phyloP scores from a whole-genome alignment of 2,113 vertebrate genomes.

The Leptobrachium ailaonicum region DNA sequence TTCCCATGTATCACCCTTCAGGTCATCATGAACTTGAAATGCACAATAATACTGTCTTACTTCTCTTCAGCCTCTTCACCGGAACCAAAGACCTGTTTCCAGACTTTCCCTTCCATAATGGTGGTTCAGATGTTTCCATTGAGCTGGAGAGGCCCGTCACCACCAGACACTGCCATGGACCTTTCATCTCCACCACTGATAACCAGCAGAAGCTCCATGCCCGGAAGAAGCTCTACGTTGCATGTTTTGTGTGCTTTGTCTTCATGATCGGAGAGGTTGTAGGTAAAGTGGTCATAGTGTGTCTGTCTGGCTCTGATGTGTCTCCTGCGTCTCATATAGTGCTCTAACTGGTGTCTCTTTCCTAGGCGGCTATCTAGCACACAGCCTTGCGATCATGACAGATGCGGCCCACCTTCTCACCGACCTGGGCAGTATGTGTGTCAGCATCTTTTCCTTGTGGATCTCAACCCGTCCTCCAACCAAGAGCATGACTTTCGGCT shows the following conservation, averaged over 20 bases:
- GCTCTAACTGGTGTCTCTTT: not conserved
- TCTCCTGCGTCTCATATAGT: not conserved
- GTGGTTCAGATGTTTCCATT: slow-evolving; percentile 56
- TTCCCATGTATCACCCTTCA: too few relatives aligned
- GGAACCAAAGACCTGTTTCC: slow-evolving; percentile 65
- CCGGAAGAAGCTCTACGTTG: slow-evolving; percentile 82
- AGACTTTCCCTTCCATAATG: slow-evolving; percentile 65
- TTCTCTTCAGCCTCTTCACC: slow-evolving; percentile 58
- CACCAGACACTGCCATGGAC: slow-evolving; percentile 66
- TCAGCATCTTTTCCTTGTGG: slow-evolving; percentile 95
- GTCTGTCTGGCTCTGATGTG: not conserved
- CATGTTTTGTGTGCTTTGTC: slow-evolving; percentile 83
- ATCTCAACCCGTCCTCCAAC: slow-evolving; percentile 85
- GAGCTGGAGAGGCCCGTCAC: slow-evolving; percentile 64
- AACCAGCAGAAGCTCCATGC: slow-evolving; percentile 70
- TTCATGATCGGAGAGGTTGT: slow-evolving; percentile 91
- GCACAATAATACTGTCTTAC: not conserved
- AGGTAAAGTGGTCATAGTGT: slow-evolving; percentile 53
- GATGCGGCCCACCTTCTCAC: slow-evolving; percentile 92
- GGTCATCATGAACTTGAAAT: too few relatives aligned
- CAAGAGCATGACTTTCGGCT: slow-evolving; percentile 90
- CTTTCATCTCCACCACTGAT: slow-evolving; percentile 53
- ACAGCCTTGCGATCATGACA: slow-evolving; percentile 96
- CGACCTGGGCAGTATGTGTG: slow-evolving; percentile 92
- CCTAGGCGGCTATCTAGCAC: slow-evolving; percentile 89